Conservation (phyloP, 2,797 vertebrate species). For the Liasis olivaceus region DNA sequence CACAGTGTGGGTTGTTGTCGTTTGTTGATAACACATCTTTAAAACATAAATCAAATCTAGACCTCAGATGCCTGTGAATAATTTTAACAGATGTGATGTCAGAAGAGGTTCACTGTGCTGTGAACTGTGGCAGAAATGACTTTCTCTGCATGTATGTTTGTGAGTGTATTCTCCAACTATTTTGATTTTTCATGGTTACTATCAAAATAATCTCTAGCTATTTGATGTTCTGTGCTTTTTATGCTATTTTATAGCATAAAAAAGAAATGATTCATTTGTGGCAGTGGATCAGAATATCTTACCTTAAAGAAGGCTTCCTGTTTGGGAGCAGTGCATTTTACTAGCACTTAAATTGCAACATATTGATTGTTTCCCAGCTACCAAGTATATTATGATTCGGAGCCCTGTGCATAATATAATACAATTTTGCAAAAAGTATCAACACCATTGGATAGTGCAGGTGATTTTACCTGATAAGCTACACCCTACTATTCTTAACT, state of each 20-base stretch:
- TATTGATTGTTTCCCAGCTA: background rate
- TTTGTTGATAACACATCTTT: constrained; percentile 61
- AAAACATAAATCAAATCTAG: constrained; percentile 71
- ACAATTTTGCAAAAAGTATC: background rate
- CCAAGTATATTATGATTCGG: background rate
- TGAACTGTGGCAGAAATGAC: constrained; percentile 66
- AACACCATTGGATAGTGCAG: background rate
- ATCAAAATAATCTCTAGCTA: constrained; percentile 48
- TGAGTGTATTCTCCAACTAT: constrained; percentile 33
- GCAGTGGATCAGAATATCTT: background rate
- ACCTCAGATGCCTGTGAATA: constrained; percentile 63
- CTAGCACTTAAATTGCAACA: background rate
- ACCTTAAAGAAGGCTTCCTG: background rate
- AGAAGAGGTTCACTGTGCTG: constrained; percentile 67
- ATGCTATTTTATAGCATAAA: background rate
- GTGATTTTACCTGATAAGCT: background rate
- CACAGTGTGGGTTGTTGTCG: constrained; percentile 56
- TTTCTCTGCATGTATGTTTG: constrained; percentile 32
- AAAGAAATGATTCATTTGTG: background rate
- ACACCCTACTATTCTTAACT: background rate
- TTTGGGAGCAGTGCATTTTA: background rate
- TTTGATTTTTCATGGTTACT: constrained; percentile 60
- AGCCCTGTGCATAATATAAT: background rate
- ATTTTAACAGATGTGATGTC: constrained; percentile 72
- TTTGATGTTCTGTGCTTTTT: background rate